These are phyloP conservation scores for Orientallactaga bullata DNA, from an alignment of 2,113 vertebrate genomes.

Conservation along the genomic window DNA sequence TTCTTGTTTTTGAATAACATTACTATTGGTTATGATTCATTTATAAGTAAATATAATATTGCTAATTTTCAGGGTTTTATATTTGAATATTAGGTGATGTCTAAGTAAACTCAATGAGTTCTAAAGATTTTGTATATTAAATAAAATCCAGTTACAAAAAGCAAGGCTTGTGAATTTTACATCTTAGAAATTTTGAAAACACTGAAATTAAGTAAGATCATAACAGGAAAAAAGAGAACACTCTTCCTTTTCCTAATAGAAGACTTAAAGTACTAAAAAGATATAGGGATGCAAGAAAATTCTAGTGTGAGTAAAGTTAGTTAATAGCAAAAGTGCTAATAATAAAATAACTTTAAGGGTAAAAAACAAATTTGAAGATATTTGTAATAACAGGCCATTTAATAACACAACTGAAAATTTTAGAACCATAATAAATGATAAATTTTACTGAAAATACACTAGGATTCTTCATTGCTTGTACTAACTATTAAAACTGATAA, in stretches of 20 bases:
- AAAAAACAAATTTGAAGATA: background rate
- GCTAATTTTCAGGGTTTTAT: background rate
- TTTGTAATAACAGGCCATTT: background rate
- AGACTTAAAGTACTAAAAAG: background rate
- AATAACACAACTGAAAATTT: background rate
- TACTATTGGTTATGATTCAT: background rate
- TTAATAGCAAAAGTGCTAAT: background rate
- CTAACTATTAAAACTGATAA: too few species aligned
- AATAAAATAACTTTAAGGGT: slow-evolving; percentile 5
- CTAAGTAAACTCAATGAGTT: background rate
- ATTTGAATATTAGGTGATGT: background rate
- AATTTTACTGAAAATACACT: background rate
- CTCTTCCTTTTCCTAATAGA: background rate
- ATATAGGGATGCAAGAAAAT: background rate
- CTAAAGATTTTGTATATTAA: background rate
- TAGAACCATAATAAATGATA: slow-evolving; percentile 17
- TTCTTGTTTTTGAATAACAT: background rate
- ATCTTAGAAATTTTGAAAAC: background rate
- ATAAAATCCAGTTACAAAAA: background rate
- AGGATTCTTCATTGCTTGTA: background rate
- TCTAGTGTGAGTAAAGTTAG: background rate
- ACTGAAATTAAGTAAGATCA: background rate
- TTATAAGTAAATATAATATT: background rate
- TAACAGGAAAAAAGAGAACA: background rate
- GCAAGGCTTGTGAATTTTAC: background rate